These are phyloP conservation scores for Pardalotus punctatus DNA, from an alignment of 2,113 vertebrate genomes.

Conservation along the genomic window DNA sequence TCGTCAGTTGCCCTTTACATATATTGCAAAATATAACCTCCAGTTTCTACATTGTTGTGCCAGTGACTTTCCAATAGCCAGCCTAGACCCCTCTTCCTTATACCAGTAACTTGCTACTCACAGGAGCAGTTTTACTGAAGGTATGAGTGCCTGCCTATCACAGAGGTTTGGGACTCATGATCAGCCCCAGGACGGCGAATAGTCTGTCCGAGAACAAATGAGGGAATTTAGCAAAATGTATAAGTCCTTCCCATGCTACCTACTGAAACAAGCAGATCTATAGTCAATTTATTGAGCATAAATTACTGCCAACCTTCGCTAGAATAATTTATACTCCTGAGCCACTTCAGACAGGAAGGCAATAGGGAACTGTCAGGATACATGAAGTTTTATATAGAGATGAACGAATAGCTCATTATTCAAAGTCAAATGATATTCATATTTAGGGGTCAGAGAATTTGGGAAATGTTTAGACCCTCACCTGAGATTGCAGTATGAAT, in stretches of 20 bases:
- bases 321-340: slow-evolving; percentile 70
- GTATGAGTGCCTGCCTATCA: neutral
- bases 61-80: neutral
- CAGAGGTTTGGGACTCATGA: neutral
- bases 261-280: slow-evolving; percentile 66
- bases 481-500: slow-evolving; percentile 53
- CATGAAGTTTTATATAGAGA: slow-evolving; percentile 70
- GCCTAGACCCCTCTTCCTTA: neutral
- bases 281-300: slow-evolving; percentile 72
- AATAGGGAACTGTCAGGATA: slow-evolving; percentile 69
- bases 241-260: slow-evolving; percentile 56
- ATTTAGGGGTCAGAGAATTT: slow-evolving; percentile 71
- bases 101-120: neutral
- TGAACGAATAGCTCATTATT: slow-evolving; percentile 70
- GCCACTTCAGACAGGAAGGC: slow-evolving; percentile 66
- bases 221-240: slow-evolving; percentile 54
- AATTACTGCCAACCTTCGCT: slow-evolving; percentile 67
- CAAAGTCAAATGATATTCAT: slow-evolving; percentile 71
- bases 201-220: slow-evolving; percentile 28
- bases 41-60: neutral
- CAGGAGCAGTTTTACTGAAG: neutral
- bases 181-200: neutral
- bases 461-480: slow-evolving; percentile 66
- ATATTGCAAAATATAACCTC: neutral
- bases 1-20: neutral